Percentiles rank a stretch among this genome's conserved stretches.
These are phyloP conservation scores for Larimichthys crocea DNA, from an alignment of 2,113 vertebrate species.

Conservation along the genomic window DNA sequence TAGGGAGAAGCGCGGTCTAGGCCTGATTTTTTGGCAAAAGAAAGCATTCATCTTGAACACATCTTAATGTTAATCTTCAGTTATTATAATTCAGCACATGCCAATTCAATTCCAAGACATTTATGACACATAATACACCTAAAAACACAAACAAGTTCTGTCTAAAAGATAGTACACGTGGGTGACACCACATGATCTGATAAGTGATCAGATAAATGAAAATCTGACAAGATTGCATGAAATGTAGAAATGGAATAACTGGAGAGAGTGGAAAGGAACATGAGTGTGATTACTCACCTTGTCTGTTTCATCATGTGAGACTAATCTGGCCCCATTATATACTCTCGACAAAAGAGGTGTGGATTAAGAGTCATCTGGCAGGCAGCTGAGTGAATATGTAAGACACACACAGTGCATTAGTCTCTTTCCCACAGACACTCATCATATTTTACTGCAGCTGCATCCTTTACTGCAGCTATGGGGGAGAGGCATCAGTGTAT, in stretches of 20 bases:
- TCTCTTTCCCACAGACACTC: constrained; percentile 19
- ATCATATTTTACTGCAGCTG: constrained; percentile 46
- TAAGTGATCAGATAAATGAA: neutral
- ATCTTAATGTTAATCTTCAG: neutral
- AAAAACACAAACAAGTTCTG: neutral
- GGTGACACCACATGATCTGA: neutral
- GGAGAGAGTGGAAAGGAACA: neutral
- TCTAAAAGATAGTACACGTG: neutral
- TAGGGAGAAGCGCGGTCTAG: neutral
- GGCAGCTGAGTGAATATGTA: constrained; percentile 43
- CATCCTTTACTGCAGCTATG: constrained; percentile 29
- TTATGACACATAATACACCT: neutral
- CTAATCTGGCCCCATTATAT: neutral
- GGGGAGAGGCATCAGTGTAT: constrained; percentile 21
- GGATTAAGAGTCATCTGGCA: constrained; percentile 55
- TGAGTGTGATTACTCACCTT: neutral
- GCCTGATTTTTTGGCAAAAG: neutral
- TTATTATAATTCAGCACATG: neutral
- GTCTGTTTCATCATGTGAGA: constrained; percentile 15
- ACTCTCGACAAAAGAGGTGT: constrained; percentile 1
- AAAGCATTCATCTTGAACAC: neutral
- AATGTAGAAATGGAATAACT: neutral
- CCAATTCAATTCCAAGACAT: neutral
- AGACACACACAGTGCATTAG: constrained; percentile 6
- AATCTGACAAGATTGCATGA: neutral